Base-by-base conservation (phyloP, 2,797 vertebrate genomes). In the Natrix natrix region DNA sequence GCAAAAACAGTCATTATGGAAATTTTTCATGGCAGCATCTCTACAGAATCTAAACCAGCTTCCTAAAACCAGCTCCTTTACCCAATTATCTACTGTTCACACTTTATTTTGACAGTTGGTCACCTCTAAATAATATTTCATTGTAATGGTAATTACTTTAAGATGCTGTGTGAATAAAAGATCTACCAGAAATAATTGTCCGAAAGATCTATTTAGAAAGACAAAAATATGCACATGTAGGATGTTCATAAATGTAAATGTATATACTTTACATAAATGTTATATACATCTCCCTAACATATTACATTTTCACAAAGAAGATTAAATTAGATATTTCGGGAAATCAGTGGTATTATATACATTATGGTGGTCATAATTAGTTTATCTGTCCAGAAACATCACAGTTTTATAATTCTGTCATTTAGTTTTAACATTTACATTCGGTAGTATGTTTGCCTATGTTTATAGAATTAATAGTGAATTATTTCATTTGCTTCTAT, bases 1-100 rank as follows among this genome's bases (percentile, higher is more conserved):
- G 89, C 55, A 92, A 90, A 94, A 92, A 93, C 14, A 78, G 69
- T 87, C 61, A 88, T 43, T 24, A 86, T 88, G 86, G 74, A 7
- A n/a, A 17, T 43, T 37, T 91, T n/a, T 93, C 17, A 54, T 89
- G 52, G 86, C 56, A 92, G 90, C 10, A 20, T 5, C 1, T 63
- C 16, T 43, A 59, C 69, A 2, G 14, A 0, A 43, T 88, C 61
- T 63, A 90, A 37, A 59, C 17, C 48, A n/a, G 16, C 32, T 88
- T 88, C 26, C 60, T 10, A 52, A 66, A 37, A 60, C 10, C 20
- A 32, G 6, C 10, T 37, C n/a, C 56, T 57, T 88, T 88, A 59
- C 32, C 43, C 59, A 61, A 61, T 89, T 28, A 61, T 54, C 48
- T n/a, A 54, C 60, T n/a, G 17, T 5, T 43, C 24, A 89, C 1